These are phyloP conservation scores for Heliconius hortense DNA, from an alignment of 2,888 invertebrate genomes.

Conservation along the genomic window DNA sequence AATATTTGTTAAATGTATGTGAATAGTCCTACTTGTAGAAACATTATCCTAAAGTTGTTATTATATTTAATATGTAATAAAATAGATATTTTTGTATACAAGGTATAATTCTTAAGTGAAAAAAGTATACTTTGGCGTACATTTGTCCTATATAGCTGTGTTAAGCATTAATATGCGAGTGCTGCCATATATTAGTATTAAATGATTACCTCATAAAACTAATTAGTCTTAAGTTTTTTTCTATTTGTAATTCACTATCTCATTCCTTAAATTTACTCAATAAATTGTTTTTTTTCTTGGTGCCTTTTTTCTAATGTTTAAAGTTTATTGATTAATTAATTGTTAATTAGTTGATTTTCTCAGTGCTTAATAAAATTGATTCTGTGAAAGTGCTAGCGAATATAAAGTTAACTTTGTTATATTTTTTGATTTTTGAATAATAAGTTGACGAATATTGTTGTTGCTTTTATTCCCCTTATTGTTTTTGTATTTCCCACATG, in stretches of 20 bases:
- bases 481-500: neutral
- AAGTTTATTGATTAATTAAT: no score
- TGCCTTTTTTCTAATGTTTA: neutral
- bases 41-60: neutral
- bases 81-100: neutral
- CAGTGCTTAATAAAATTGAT: neutral
- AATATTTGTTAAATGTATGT: neutral
- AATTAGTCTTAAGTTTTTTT: neutral
- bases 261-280: neutral
- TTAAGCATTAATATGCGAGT: neutral
- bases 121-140: neutral
- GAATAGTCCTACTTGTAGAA: neutral
- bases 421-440: constrained; percentile 12
- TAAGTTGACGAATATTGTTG: constrained; percentile 5
- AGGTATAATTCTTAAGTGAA: neutral
- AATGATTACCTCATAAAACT: neutral
- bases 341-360: neutral
- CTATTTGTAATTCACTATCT: neutral
- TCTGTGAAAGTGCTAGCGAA: constrained; percentile 14
- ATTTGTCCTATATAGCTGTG: neutral
- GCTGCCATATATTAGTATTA: constrained; percentile 2
- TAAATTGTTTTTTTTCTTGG: neutral
- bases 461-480: neutral
- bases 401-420: constrained; percentile 18
- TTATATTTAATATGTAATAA: neutral